Evolutionary conservation across 2,113 vertebrate genomes (phyloP).

Genomic region (Myocastor coypus): DNA sequence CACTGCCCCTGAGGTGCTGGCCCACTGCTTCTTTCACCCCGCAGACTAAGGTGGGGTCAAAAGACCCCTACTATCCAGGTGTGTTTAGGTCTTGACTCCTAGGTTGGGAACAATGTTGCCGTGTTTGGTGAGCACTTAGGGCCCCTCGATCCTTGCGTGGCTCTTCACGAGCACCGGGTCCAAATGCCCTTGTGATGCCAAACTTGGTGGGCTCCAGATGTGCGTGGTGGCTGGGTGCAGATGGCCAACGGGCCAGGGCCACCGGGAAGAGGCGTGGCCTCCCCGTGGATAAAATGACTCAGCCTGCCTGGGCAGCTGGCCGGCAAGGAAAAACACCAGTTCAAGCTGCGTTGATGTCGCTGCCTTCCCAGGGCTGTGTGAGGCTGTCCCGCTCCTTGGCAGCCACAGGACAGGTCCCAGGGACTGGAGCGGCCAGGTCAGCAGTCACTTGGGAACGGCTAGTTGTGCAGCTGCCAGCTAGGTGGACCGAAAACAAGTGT

Average conservation of each 20-base stretch:
- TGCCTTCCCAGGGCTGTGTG: constrained; percentile 26
- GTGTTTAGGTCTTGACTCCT: background rate
- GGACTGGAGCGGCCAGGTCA: constrained; percentile 30
- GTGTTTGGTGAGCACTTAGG: background rate
- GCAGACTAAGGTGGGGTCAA: background rate
- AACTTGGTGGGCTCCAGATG: background rate
- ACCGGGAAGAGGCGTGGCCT: accelerated
- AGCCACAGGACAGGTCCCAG: constrained; percentile 68
- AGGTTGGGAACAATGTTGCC: background rate
- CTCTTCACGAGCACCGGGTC: background rate
- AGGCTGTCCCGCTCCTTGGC: constrained; percentile 68
- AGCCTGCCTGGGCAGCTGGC: constrained; percentile 13
- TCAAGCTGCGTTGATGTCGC: constrained; percentile 11
- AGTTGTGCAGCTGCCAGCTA: constrained; percentile 83
- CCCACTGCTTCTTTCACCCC: background rate
- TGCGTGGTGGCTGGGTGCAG: background rate
- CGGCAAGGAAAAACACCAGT: constrained; percentile 52
- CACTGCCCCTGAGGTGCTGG: background rate
- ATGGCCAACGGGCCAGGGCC: background rate
- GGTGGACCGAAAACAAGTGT: constrained; percentile 79
- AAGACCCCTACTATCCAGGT: background rate
- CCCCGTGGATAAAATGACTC: constrained; percentile 13
- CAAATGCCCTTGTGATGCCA: background rate
- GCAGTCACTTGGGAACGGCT: constrained; percentile 69
- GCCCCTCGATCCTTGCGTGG: background rate